Evolutionary conservation across 2,113 vertebrate genomes (phyloP), one percentile per base, ranked within the genome.

Genomic region (Ptyas mucosa): DNA sequence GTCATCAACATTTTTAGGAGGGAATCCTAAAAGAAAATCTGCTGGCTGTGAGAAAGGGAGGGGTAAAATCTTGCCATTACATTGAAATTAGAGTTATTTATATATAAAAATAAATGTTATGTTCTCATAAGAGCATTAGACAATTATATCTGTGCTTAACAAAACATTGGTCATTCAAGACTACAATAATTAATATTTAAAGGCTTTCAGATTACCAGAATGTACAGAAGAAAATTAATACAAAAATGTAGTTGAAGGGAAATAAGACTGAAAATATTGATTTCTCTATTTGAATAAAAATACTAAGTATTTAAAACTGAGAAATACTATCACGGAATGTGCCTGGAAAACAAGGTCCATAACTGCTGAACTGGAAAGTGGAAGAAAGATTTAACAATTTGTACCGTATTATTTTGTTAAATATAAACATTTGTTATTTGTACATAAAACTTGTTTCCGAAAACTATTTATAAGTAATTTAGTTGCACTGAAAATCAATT

Each of bases 351-450:
- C 95, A 96, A 88, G 94, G 95, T 94, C 95, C 95, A 94, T 96
- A 98, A 96, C 97, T 98, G 97, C 97, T 96, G 91, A 89, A 93
- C 85, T 95, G 96, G 95, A 95, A 97, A 97, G 97, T 96, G 96
- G 95, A 97, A 97, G 96, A 94, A 87, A 95, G 97, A 96, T 96
- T 97, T 97, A 97, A 97, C 97, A 96, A 97, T 97, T 97, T 97
- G 98, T 98, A 98, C 98, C 98, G 98, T 98, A 98, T 97, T 97
- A 97, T 97, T 98, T 98, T 98, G 97, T 98, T 98, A 98, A 98
- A 98, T 98, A 98, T 98, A 98, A 98, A 98, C 97, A 98, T 98
- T 98, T 98, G 98, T 98, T 98, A 98, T 98, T 98, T 98, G 97
- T 98, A 98, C 98, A 98, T 98, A 98, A 98, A 98, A 97, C 96